These are phyloP conservation scores for Meloidogyne chitwoodi DNA, from an alignment of 1,140 invertebrate species.

Conservation along the genomic window DNA sequence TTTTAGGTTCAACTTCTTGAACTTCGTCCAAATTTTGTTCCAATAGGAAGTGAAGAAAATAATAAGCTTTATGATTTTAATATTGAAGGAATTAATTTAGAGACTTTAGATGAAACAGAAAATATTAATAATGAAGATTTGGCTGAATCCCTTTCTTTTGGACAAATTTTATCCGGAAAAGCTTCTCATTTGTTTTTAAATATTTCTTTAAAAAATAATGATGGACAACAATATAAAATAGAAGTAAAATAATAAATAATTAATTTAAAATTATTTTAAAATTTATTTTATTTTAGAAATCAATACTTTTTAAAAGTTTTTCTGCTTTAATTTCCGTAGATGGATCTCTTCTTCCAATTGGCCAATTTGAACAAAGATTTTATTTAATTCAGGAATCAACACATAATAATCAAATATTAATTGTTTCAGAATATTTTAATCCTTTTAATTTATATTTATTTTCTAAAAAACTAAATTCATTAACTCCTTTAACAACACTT, in stretches of 20 bases:
- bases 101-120: background rate
- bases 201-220: background rate
- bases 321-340: conserved; percentile 14
- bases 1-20: conserved; percentile 1
- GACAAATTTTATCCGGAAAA: conserved; percentile 8
- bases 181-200: conserved; percentile 9
- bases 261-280: background rate
- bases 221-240: background rate
- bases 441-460: conserved; percentile 16
- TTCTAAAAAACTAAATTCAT: conserved; percentile 2
- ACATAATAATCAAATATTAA: background rate
- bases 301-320: background rate
- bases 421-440: conserved; percentile 8
- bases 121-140: background rate
- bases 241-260: background rate
- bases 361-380: conserved; percentile 10
- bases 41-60: background rate
- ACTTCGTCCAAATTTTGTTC: background rate
- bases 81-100: background rate
- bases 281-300: background rate
- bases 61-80: background rate
- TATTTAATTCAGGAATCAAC: conserved; percentile 9
- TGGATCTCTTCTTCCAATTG: background rate
- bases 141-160: conserved; percentile 1
- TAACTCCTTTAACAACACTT: conserved; percentile 11